Evolutionary conservation across 37 sponge, comb jelly and placozoan species (phyloP).

Genomic region (Eunapius fragilis): DNA sequence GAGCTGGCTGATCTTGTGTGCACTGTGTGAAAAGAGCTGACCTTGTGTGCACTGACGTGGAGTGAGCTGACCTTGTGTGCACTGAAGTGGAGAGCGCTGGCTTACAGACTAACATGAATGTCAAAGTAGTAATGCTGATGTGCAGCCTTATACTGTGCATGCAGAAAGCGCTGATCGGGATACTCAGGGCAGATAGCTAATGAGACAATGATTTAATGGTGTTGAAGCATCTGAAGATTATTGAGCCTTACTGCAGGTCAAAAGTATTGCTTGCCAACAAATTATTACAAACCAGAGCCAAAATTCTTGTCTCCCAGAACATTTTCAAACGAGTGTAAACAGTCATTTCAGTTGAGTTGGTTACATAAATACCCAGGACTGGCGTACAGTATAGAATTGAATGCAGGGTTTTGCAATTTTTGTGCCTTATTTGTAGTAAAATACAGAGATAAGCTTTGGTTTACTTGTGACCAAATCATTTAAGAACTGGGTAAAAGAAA

Average conservation of each 20-base stretch:
- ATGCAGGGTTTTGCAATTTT: conserved; percentile 27
- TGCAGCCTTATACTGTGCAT: too few relatives aligned
- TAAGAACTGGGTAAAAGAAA: conserved; percentile 11
- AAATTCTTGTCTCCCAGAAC: conserved; percentile 32
- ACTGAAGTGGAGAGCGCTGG: background rate
- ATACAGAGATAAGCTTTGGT: background rate
- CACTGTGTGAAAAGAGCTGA: background rate
- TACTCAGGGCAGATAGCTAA: too few relatives aligned
- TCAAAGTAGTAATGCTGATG: too few relatives aligned
- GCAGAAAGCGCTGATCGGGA: too few relatives aligned
- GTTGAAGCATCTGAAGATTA: too few relatives aligned
- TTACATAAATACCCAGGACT: conserved; percentile 40
- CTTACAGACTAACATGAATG: too few relatives aligned
- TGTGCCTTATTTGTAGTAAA: conserved; percentile 38
- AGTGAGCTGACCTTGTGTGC: background rate
- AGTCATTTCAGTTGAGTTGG: conserved; percentile 48
- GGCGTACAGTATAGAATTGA: conserved; percentile 37
- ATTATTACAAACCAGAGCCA: conserved; percentile 8
- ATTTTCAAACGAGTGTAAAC: conserved; percentile 34
- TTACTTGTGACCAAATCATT: conserved; percentile 22
- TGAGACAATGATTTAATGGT: too few relatives aligned
- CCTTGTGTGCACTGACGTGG: background rate
- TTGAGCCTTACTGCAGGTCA: too few relatives aligned
- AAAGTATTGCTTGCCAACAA: too few relatives aligned
- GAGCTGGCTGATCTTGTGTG: too few relatives aligned